Conservation (phyloP, 2,113 vertebrate genomes). For the human region DNA sequence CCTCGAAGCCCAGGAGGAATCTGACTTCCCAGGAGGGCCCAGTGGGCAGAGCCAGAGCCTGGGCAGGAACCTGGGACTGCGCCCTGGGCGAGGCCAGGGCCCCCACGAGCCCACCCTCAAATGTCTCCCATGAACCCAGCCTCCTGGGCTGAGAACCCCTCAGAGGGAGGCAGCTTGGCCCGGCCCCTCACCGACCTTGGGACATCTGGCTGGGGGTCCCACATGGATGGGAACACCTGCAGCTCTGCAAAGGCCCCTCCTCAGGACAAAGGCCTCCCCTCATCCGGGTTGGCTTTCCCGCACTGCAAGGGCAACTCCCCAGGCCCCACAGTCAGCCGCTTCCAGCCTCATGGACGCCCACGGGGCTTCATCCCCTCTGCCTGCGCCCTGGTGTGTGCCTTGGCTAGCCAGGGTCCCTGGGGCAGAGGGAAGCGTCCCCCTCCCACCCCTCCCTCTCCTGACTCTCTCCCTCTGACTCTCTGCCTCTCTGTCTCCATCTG, state of each 20-base stretch:
- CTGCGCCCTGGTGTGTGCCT: background rate
- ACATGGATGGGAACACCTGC: background rate
- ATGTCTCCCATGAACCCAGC: background rate
- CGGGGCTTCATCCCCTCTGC: no score
- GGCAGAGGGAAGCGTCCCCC: background rate
- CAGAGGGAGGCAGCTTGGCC: background rate
- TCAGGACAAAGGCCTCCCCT: background rate
- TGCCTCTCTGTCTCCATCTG: no score
- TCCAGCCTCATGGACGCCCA: fast-evolving
- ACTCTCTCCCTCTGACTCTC: background rate
- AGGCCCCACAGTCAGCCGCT: fast-evolving
- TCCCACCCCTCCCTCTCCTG: background rate
- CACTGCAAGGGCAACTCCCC: background rate
- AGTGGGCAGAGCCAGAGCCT: background rate
- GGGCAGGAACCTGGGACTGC: background rate
- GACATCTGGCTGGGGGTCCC: background rate
- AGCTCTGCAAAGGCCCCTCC: background rate
- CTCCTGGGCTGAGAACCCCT: background rate
- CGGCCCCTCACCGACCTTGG: fast-evolving
- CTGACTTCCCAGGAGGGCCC: conserved; percentile 9
- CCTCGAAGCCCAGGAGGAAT: conserved; percentile 57
- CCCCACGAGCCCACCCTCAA: background rate
- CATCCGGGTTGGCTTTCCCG: background rate
- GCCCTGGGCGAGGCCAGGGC: no score
- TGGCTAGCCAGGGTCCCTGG: no score